A percentile compares a stretch with the other conserved stretches of the same genome.
Conservation (phyloP, 2,797 vertebrate species). For the Agapornis canus region DNA sequence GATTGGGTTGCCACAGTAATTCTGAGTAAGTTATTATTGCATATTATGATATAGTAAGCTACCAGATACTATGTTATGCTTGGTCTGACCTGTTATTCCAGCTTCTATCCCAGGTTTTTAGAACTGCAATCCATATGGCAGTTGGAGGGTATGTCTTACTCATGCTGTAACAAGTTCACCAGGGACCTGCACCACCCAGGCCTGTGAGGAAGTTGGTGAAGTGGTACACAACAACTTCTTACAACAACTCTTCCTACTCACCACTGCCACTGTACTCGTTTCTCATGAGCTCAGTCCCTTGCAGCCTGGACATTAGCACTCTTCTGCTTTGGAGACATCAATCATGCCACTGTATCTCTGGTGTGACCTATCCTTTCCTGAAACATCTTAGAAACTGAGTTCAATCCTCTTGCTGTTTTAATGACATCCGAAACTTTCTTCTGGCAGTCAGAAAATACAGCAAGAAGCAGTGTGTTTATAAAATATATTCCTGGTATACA, state of each 20-base stretch:
- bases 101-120: background rate
- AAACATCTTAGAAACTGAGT: background rate
- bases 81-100: background rate
- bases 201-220: background rate
- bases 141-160: background rate
- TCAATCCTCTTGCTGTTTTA: background rate
- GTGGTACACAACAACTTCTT: background rate
- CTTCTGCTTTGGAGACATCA: background rate
- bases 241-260: background rate
- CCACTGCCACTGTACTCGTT: background rate
- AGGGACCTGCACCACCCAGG: background rate
- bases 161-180: background rate
- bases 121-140: background rate
- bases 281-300: background rate
- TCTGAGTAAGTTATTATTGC: background rate
- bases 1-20: background rate
- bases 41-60: background rate
- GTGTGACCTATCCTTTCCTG: background rate
- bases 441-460: background rate
- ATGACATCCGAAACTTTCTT: background rate
- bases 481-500: background rate
- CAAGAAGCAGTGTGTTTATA: background rate
- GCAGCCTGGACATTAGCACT: background rate
- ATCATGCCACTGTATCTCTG: background rate
- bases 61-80: background rate